Base-by-base conservation (phyloP, 2,113 vertebrate genomes). In the Saccopteryx bilineata region DNA sequence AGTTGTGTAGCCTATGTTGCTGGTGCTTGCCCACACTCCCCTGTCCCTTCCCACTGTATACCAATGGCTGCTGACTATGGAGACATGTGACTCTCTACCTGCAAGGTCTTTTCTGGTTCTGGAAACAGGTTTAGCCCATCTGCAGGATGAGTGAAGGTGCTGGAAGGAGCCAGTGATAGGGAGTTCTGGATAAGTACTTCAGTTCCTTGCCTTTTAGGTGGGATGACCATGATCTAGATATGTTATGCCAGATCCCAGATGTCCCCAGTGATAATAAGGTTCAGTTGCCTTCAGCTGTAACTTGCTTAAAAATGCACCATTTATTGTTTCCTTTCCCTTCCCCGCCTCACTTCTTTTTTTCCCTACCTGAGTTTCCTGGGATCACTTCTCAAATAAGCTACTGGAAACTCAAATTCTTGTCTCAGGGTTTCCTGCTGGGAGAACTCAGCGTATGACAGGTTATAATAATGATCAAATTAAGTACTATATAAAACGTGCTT, bases 1-100 rank as follows among this genome's bases (percentile, higher is more conserved):
- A 4, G 15, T 46, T 52, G 12, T 12, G 2, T 28, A 56, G 18
- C 2, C 1, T 0, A 2, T 28, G 7, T 33, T 56, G 5, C 28
- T 12, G 19, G 65, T 18, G 5, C 21, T 54, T 60, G 2, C 31
- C 63, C 23, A 9, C 3, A 8, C 12, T 14, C 6, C 23, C 28
- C 33, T 14, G 56, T 52, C 12, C 7, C n/a, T 81, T 4, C 23
- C 50, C 31, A 48, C n/a, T 69, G 0, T 60, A 5, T 28, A 1
- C 39, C n/a, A 33, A 80, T 75, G 21, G 19, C 52, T 50, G 71
- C n/a, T 74, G 26, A 61, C 39, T 80, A 0, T 54, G 39, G 65
- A 10, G 21, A 23, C 18, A 5, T 7, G 4, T 13, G 33, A n/a
- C 17, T 28, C 65, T 86, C 14, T 26, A 5, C 33, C 26, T 63